Conservation (phyloP, 2,113 vertebrate species). For the Amblyornis subalaris region DNA sequence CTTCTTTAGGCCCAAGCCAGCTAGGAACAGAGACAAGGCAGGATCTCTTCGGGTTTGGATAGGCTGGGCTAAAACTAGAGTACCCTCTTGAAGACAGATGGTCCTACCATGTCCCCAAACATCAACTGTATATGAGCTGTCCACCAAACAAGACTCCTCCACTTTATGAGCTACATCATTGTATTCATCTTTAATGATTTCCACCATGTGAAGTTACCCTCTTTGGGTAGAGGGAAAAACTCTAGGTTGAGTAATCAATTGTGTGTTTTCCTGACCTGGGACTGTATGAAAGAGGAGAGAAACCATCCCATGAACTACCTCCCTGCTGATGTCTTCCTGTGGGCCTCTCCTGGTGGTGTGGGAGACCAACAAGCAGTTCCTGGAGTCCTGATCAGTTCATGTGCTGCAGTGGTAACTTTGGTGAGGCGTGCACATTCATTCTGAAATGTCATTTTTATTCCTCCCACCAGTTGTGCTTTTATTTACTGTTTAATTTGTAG, state of each 20-base stretch:
- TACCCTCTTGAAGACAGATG: neutral
- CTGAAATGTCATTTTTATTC: neutral
- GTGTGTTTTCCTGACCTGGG: neutral
- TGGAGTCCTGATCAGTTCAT: neutral
- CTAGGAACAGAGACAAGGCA: neutral
- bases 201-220: neutral
- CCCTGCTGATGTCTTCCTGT: neutral
- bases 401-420: neutral
- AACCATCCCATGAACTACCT: neutral
- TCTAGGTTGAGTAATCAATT: neutral
- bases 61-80: fast-evolving
- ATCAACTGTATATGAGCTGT: neutral
- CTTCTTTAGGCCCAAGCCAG: neutral
- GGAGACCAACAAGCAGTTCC: neutral
- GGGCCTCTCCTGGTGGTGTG: neutral
- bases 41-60: neutral
- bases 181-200: neutral
- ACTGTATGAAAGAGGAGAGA: neutral
- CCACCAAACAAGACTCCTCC: neutral
- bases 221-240: neutral
- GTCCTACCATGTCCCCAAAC: neutral
- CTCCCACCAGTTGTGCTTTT: neutral
- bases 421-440: neutral
- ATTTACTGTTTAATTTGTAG: neutral
- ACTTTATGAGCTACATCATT: neutral